A percentile compares a stretch with the other conserved stretches of the same genome.
phyloP scores from a whole-genome alignment of 2,888 invertebrate genomes.

The Xanthia togata region DNA sequence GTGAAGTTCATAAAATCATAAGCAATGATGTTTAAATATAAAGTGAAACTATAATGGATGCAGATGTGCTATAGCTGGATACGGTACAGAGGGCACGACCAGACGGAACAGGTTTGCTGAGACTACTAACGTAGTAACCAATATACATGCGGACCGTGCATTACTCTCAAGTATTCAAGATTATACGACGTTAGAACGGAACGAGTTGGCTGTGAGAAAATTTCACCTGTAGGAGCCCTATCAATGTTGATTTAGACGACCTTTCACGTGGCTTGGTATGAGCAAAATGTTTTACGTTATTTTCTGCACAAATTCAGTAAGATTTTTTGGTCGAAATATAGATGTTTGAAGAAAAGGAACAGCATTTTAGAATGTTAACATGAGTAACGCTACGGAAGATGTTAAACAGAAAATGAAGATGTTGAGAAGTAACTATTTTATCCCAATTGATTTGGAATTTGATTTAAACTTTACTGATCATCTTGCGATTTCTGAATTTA shows the following conservation, averaged over 20 bases:
- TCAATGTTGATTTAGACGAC: conserved; percentile 73
- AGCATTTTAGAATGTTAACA: neutral
- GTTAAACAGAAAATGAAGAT: neutral
- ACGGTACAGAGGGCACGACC: conserved; percentile 87
- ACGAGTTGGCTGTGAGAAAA: conserved; percentile 85
- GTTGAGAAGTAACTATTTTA: neutral
- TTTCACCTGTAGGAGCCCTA: conserved; percentile 84
- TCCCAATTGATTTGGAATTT: neutral
- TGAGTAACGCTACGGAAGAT: neutral
- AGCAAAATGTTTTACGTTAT: conserved; percentile 69
- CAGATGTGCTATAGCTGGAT: conserved; percentile 79
- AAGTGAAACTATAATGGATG: conserved; percentile 85
- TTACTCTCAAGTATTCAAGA: conserved; percentile 77
- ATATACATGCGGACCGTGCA: conserved; percentile 86
- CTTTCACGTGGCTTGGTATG: conserved; percentile 60
- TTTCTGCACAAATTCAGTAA: conserved; percentile 26
- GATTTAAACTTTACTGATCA: neutral
- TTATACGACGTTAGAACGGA: conserved; percentile 79
- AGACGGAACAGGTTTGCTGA: conserved; percentile 85
- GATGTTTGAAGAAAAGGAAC: neutral
- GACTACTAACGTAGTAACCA: conserved; percentile 89
- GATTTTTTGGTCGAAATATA: neutral
- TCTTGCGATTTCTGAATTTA: neutral
- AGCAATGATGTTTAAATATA: conserved; percentile 79
- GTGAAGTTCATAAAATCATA: conserved; percentile 67